Evolutionary conservation across 2,888 invertebrate genomes (phyloP).

Genomic region (Heliconius ethilla): DNA sequence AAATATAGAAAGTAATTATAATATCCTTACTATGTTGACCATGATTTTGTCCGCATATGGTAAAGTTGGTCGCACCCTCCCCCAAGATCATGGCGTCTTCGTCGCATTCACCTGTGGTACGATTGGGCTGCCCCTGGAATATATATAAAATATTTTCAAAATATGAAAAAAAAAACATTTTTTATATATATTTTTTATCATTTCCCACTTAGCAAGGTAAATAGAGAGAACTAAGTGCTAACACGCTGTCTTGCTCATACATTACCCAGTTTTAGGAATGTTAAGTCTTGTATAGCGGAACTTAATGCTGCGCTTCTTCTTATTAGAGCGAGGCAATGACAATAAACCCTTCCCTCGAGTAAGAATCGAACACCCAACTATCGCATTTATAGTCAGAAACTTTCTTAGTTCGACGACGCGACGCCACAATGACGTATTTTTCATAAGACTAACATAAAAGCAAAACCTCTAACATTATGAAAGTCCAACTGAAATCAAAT

Average conservation of each 20-base stretch:
- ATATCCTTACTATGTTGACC: conserved; percentile 89
- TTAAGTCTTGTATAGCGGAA: not conserved
- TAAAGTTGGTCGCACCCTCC: conserved; percentile 82
- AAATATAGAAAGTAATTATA: not conserved
- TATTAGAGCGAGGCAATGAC: too few species aligned
- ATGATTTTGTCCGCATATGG: conserved; percentile 90
- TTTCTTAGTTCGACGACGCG: too few species aligned
- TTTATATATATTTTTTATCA: not conserved
- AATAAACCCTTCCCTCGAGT: not conserved
- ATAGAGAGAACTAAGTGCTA: not conserved
- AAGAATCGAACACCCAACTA: not conserved
- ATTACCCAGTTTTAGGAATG: not conserved
- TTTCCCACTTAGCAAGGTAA: not conserved
- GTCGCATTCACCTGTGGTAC: conserved; percentile 89
- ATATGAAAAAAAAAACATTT: not conserved
- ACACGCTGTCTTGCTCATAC: not conserved
- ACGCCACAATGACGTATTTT: too few species aligned
- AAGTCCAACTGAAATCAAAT: not conserved
- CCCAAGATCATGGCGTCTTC: conserved; percentile 86
- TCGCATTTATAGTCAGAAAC: not conserved
- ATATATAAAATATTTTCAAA: conserved; percentile 13
- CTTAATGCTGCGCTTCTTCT: not conserved
- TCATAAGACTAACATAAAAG: not conserved
- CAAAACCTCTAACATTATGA: not conserved
- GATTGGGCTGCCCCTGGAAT: conserved; percentile 89